A percentile compares a stretch with the other conserved stretches of the same genome.
Conservation (phyloP, 64 coral and sea anemone genomes). For the Dendrophyllia cribrosa region DNA sequence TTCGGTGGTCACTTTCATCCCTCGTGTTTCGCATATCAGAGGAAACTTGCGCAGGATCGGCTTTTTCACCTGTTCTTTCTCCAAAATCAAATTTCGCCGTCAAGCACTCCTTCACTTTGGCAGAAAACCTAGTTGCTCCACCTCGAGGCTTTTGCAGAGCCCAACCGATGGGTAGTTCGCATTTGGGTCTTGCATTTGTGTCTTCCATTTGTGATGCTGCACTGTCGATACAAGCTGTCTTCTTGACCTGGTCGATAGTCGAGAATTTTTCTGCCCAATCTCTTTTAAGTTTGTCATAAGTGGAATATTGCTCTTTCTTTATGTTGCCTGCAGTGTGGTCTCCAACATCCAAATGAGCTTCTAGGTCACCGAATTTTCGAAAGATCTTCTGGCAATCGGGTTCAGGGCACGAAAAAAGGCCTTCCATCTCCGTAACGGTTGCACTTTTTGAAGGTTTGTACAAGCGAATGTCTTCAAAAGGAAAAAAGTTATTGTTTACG, state of each 20-base stretch:
- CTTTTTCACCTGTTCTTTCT: constrained; percentile 56
- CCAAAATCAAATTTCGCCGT: constrained; percentile 65
- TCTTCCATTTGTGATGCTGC: background rate
- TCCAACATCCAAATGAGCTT: constrained; percentile 36
- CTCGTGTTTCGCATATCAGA: constrained; percentile 67
- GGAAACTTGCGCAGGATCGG: constrained; percentile 36
- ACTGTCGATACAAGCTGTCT: background rate
- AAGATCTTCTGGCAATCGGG: constrained; percentile 38
- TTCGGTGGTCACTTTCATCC: constrained; percentile 7
- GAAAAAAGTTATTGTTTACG: constrained; percentile 32
- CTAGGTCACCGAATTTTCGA: constrained; percentile 42
- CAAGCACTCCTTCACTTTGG: constrained; percentile 27
- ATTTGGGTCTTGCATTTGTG: background rate
- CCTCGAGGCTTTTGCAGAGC: constrained; percentile 7
- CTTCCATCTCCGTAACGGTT: background rate
- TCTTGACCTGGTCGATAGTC: constrained; percentile 35
- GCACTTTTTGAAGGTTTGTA: background rate
- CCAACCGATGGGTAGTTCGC: constrained; percentile 9
- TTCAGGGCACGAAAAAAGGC: constrained; percentile 4
- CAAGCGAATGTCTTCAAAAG: constrained; percentile 27
- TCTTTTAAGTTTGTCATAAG: constrained; percentile 59
- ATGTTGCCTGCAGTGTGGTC: constrained; percentile 15
- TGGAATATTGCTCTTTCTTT: constrained; percentile 10
- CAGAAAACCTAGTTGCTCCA: background rate
- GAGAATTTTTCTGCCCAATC: constrained; percentile 53